Base-by-base conservation (phyloP, 2,888 invertebrate species). In the Aricia artaxerxes region DNA sequence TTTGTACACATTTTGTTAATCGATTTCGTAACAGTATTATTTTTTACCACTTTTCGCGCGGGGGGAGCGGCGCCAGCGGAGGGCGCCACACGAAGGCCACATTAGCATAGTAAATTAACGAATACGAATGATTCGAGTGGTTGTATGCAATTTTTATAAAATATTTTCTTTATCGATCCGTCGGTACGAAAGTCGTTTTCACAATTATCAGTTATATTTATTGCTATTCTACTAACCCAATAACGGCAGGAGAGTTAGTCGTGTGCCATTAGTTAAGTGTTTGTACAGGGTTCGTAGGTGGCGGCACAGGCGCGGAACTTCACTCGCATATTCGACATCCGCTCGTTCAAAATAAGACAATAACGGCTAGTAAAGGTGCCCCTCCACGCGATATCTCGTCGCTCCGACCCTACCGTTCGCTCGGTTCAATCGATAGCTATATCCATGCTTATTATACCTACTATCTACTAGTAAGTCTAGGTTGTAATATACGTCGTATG, bases 391-490 rank as follows among this genome's bases (percentile, higher is more conserved):
- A 40, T 60, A 38, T 13, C 72, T 57, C n/a, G 69, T 78, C 78
- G 78, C 73, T 78, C 73, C 78, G 78, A 78, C 73, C 78, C 78
- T 85, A 85, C 83, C 87, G 86, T 88, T 87, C 83, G 84, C 82
- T 84, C 84, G 81, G 83, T 86, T 86, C 88, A 83, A 83, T 86
- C 81, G 83, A 85, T 87, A 85, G 85, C 83, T 84, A 85, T 87
- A 87, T 86, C 82, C 88, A 87, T 88, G 87, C 86, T 87, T 89
- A 85, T 75, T 87, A 85, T 87, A 89, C 85, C 89, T 91, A 93
- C 90, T 92, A 92, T 91, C 87, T 91, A 91, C 88, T 83, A 89
- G 80, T 93, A 92, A 92, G 89, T 81, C 87, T 92, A 92, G 88
- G 86, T 89, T 89, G 86, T 91, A 92, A 88, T 84, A 85, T 90